phyloP scores from a whole-genome alignment of 53 echinoderm and acorn worm species.

The Astropecten irregularis region DNA sequence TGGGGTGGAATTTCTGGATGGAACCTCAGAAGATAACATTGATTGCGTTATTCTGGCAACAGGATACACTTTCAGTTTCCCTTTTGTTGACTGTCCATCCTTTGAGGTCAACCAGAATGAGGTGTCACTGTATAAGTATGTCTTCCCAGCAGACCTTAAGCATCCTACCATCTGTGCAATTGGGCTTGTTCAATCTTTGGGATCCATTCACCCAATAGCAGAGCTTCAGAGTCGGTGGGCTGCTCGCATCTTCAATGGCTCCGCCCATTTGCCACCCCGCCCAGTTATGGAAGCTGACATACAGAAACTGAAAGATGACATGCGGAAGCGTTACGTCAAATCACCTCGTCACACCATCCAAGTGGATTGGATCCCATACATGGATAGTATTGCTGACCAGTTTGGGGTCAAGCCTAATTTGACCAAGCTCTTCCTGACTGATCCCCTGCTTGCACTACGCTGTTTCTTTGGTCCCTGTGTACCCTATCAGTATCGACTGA shows the following conservation, averaged over 20 bases:
- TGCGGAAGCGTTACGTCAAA: constrained; percentile 55
- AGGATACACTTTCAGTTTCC: constrained; percentile 71
- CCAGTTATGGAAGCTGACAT: constrained; percentile 57
- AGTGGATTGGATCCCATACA: constrained; percentile 67
- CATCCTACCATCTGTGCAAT: constrained; percentile 69
- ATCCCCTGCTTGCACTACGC: constrained; percentile 49
- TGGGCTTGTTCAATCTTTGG: constrained; percentile 62
- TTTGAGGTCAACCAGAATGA: constrained; percentile 57
- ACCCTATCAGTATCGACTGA: constrained; percentile 67
- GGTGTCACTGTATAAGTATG: constrained; percentile 70
- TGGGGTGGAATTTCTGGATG: constrained; percentile 73
- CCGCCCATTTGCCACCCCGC: constrained; percentile 39
- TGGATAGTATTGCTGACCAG: constrained; percentile 65
- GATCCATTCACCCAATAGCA: constrained; percentile 64
- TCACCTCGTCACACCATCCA: constrained; percentile 77
- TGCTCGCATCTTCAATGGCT: constrained; percentile 68
- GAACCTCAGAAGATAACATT: constrained; percentile 61
- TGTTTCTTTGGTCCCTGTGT: constrained; percentile 65
- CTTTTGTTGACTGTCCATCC: constrained; percentile 58
- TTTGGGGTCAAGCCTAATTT: constrained; percentile 74
- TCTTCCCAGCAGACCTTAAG: constrained; percentile 53
- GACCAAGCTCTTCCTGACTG: constrained; percentile 32
- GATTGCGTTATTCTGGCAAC: constrained; percentile 73
- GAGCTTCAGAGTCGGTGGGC: constrained; percentile 80
- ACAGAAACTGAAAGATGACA: constrained; percentile 32